A percentile compares a stretch with the other conserved stretches of the same genome.
Evolutionary conservation across 2,113 vertebrate species (phyloP).

Genomic region (Rhabdornis inornatus): DNA sequence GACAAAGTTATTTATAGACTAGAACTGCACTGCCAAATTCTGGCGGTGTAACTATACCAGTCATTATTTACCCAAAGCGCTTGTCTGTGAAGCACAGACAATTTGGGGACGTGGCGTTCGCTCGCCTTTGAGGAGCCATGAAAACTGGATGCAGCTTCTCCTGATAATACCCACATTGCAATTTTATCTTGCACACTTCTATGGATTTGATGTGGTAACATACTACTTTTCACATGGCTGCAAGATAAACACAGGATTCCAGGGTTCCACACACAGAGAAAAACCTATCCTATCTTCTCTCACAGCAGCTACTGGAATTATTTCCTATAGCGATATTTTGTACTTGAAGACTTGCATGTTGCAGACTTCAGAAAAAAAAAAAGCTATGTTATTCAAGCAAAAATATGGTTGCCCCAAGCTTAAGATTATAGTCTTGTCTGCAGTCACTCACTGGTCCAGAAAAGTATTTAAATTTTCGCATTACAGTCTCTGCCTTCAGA

Average conservation of each 20-base stretch:
- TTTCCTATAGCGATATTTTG: background rate
- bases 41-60: background rate
- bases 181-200: background rate
- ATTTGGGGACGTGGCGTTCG: background rate
- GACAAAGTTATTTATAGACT: constrained; percentile 42
- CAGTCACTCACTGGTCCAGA: background rate
- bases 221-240: background rate
- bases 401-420: background rate
- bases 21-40: background rate
- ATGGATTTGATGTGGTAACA: background rate
- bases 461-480: background rate
- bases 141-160: background rate
- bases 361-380: background rate
- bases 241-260: background rate
- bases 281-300: background rate
- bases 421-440: background rate
- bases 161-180: background rate
- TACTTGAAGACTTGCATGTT: background rate
- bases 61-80: background rate
- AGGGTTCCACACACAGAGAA: background rate
- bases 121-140: background rate
- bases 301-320: background rate
- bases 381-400: background rate
- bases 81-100: background rate
- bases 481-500: background rate